A percentile compares a stretch with the other conserved stretches of the same genome.
Conservation (phyloP, 2,797 vertebrate species). For the Eremophila alpestris region DNA sequence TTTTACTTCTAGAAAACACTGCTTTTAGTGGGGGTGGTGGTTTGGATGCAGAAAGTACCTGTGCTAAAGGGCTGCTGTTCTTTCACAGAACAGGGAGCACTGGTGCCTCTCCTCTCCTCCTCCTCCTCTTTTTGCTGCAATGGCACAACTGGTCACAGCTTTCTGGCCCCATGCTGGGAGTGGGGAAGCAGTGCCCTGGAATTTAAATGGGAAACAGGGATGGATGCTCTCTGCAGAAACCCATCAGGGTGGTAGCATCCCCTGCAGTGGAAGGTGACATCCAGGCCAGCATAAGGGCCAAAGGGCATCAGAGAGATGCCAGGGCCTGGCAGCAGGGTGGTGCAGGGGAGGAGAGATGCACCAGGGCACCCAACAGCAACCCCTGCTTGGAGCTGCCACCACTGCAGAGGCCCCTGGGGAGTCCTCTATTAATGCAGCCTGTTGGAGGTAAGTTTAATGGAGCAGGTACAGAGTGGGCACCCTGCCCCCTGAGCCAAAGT, state of each 20-base stretch:
- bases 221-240: not conserved
- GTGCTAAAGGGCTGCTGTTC: not conserved
- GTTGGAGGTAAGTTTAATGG: not conserved
- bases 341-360: not conserved
- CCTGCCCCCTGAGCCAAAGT: not conserved
- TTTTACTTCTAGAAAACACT: not conserved
- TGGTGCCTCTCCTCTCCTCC: not conserved
- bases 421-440: not conserved
- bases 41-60: not conserved
- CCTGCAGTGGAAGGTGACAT: not conserved
- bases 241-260: not conserved
- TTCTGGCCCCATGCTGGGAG: accelerated
- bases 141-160: not conserved
- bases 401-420: not conserved
- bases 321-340: not conserved
- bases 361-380: not conserved
- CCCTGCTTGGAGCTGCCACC: not conserved
- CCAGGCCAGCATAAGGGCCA: accelerated
- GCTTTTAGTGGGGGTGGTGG: not conserved
- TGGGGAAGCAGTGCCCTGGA: accelerated
- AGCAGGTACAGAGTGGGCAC: not conserved
- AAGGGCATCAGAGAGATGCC: not conserved
- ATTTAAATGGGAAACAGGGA: not conserved
- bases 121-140: not conserved
- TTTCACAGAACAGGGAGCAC: not conserved